A percentile compares a stretch with the other conserved stretches of the same genome.
These are phyloP conservation scores for Lumbricus terrestris DNA, from an alignment of 2,888 invertebrate genomes.

Conservation along the genomic window DNA sequence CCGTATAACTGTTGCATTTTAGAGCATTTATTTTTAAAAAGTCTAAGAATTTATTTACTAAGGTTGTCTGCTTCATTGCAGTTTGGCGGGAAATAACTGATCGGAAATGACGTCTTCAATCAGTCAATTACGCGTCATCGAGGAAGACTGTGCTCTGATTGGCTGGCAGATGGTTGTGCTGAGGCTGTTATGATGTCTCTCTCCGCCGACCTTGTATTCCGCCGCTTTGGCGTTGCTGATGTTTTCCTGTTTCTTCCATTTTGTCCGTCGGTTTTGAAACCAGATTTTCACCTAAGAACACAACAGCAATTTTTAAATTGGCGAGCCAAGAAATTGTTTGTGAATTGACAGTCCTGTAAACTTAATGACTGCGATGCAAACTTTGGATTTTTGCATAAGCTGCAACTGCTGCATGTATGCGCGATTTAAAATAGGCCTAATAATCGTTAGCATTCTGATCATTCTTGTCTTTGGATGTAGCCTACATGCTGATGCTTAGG, in stretches of 20 bases:
- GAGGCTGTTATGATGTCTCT: conserved; percentile 40
- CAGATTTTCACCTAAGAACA: conserved; percentile 76
- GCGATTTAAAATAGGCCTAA: no score
- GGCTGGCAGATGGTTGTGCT: conserved; percentile 3
- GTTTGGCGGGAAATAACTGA: background rate
- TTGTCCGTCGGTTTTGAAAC: conserved; percentile 82
- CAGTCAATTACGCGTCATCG: background rate
- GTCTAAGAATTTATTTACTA: background rate
- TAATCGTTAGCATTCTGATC: no score
- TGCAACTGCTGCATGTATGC: no score
- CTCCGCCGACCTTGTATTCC: conserved; percentile 69
- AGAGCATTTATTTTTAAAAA: no score
- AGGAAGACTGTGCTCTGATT: background rate
- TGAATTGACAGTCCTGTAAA: no score
- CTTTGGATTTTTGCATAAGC: no score
- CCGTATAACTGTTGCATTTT: no score
- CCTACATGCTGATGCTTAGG: no score
- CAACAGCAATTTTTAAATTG: background rate
- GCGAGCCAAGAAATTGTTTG: background rate
- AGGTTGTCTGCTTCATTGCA: background rate
- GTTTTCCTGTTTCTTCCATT: conserved; percentile 90
- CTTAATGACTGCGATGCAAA: no score
- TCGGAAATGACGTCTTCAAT: background rate
- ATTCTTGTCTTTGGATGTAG: no score
- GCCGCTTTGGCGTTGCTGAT: conserved; percentile 83